A percentile compares a stretch with the other conserved stretches of the same genome.
These are phyloP conservation scores for Cariama cristata DNA, from an alignment of 2,113 vertebrate species.

Conservation along the genomic window DNA sequence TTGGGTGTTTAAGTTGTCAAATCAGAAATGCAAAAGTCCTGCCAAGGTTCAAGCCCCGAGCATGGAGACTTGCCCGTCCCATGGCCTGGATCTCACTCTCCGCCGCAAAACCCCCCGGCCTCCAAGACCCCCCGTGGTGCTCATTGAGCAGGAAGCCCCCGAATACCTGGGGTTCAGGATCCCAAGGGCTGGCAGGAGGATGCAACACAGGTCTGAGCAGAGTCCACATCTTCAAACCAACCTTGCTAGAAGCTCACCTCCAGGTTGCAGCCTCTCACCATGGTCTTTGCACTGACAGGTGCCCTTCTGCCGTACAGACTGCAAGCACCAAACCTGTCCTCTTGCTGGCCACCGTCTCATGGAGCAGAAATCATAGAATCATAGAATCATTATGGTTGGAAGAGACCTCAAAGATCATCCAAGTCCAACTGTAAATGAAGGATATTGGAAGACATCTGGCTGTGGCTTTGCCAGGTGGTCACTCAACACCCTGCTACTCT, in stretches of 20 bases:
- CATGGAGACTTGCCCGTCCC: neutral
- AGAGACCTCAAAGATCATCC: too few species aligned
- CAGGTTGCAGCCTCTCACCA: neutral
- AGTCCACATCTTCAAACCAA: neutral
- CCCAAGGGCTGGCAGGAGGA: neutral
- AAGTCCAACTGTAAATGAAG: too few species aligned
- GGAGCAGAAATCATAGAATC: neutral
- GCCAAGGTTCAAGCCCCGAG: neutral
- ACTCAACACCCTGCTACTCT: neutral
- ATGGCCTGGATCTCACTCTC: neutral
- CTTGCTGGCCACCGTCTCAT: neutral
- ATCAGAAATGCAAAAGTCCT: neutral
- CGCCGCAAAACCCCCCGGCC: fast-evolving
- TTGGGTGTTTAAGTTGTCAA: neutral
- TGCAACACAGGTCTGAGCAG: neutral
- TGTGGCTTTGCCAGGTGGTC: neutral
- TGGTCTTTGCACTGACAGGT: neutral
- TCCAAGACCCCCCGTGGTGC: fast-evolving
- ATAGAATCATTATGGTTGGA: too few species aligned
- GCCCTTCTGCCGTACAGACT: neutral
- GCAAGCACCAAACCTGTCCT: neutral
- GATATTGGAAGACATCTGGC: neutral
- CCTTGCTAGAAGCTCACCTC: neutral
- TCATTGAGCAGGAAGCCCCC: neutral
- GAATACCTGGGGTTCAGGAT: neutral